Conservation (phyloP, 2,888 invertebrate genomes). For the Oxyteleia sp. region DNA sequence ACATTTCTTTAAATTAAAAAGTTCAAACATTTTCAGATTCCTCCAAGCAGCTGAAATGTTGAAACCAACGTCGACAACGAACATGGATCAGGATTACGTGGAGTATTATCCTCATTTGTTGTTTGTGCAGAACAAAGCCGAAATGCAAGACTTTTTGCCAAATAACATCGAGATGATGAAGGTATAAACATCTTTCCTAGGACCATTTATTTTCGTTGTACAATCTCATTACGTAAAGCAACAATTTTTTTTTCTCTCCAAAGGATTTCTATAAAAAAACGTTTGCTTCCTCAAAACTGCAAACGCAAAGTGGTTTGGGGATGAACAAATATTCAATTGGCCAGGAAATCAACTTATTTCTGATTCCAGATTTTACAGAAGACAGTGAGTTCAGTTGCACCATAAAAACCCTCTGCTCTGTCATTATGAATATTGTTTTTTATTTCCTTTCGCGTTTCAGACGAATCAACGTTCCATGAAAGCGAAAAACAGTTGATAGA, state of each 20-base stretch:
- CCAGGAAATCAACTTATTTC: constrained; percentile 91
- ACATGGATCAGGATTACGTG: constrained; percentile 90
- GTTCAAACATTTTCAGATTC: constrained; percentile 89
- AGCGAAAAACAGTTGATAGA: constrained; percentile 89
- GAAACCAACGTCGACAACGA: constrained; percentile 91
- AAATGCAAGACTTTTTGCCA: constrained; percentile 92
- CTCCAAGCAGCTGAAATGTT: constrained; percentile 95
- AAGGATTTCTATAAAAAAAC: constrained; percentile 88
- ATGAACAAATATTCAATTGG: constrained; percentile 89
- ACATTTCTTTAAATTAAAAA: no score
- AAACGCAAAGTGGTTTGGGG: constrained; percentile 91
- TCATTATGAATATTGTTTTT: no score
- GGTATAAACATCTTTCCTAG: no score
- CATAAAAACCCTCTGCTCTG: constrained; percentile 11
- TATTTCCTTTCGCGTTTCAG: no score
- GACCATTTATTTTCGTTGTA: no score
- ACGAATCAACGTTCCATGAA: constrained; percentile 79
- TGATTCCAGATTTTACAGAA: constrained; percentile 90
- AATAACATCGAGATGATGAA: constrained; percentile 90
- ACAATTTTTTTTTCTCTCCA: no score
- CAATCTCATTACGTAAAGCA: no score
- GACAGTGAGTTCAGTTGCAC: constrained; percentile 81
- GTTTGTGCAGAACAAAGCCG: constrained; percentile 94
- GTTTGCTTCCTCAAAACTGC: constrained; percentile 91
- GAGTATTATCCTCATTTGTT: constrained; percentile 95